These are phyloP conservation scores for Drosophila aldrichi DNA, from an alignment of 2,888 invertebrate species.

Conservation along the genomic window DNA sequence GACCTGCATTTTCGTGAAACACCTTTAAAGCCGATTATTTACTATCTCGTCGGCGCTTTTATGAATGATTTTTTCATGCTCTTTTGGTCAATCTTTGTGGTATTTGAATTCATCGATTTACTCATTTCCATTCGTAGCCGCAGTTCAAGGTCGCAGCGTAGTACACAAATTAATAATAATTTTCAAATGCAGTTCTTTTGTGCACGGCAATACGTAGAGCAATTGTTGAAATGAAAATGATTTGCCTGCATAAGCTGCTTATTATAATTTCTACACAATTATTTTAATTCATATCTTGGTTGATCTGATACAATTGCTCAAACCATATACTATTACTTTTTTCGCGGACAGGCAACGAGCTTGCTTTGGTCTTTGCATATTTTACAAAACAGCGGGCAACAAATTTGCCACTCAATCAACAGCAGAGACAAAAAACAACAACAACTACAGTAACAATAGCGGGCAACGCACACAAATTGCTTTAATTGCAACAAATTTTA, in stretches of 20 bases:
- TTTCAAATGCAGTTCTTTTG: constrained; percentile 19
- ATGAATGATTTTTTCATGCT: constrained; percentile 5
- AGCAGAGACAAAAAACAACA: constrained; percentile 11
- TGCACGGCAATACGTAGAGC: constrained; percentile 43
- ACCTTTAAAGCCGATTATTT: constrained; percentile 22
- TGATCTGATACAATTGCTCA: constrained; percentile 1
- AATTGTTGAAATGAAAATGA: constrained; percentile 35
- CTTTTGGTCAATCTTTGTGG: constrained; percentile 15
- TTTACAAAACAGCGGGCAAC: constrained; percentile 51
- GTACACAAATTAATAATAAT: constrained; percentile 1
- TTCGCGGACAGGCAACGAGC: constrained; percentile 34
- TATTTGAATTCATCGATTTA: constrained; percentile 9
- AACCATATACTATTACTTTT: constrained; percentile 37
- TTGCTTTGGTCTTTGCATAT: constrained; percentile 51
- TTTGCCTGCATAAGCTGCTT: constrained; percentile 22
- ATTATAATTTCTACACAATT: constrained; percentile 63
- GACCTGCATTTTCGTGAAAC: constrained; percentile 25
- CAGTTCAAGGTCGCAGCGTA: constrained; percentile 59
- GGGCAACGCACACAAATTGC: constrained; percentile 15
- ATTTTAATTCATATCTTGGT: constrained; percentile 67
- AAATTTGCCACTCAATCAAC: constrained; percentile 75
- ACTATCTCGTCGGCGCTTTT: neutral
- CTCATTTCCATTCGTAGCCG: constrained; percentile 25
- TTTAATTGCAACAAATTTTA: constrained; percentile 29
- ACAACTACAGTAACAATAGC: neutral